Evolutionary conservation across 2,113 vertebrate species (phyloP).

Genomic region (Collichthys lucidus): DNA sequence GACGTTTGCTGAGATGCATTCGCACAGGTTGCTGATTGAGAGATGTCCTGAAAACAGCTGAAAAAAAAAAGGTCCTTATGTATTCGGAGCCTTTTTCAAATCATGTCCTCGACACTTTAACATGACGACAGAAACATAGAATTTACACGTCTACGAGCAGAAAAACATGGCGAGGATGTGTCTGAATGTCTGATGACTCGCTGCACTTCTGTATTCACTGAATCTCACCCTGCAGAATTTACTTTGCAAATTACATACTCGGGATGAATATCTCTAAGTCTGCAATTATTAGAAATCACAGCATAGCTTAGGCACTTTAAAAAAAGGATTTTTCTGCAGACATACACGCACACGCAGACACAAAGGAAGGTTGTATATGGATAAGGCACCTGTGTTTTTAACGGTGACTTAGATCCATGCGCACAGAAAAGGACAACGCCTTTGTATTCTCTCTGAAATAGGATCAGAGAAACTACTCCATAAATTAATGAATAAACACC

Average conservation of each 20-base stretch:
- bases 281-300: slow-evolving; percentile 20
- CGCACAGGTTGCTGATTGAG: not conserved
- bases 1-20: not conserved
- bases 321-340: not conserved
- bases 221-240: slow-evolving; percentile 3
- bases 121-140: not conserved
- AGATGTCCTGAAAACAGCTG: not conserved
- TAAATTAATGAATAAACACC: slow-evolving; percentile 84
- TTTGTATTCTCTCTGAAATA: slow-evolving; percentile 84
- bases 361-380: slow-evolving; percentile 2
- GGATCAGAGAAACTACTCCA: slow-evolving; percentile 82
- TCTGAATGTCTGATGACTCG: not conserved
- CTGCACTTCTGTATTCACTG: slow-evolving; percentile 1
- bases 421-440: slow-evolving; percentile 58
- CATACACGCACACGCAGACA: not conserved
- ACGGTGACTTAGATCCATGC: slow-evolving; percentile 41
- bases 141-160: not conserved
- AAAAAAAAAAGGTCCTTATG: not conserved
- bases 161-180: slow-evolving; percentile 6
- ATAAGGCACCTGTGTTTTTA: slow-evolving; percentile 53
- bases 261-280: slow-evolving; percentile 22
- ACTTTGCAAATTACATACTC: slow-evolving; percentile 38
- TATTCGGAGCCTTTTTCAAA: not conserved
- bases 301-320: not conserved
- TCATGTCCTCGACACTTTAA: not conserved